Conservation (phyloP, 2,888 invertebrate genomes). For the Drosophila koepferae region DNA sequence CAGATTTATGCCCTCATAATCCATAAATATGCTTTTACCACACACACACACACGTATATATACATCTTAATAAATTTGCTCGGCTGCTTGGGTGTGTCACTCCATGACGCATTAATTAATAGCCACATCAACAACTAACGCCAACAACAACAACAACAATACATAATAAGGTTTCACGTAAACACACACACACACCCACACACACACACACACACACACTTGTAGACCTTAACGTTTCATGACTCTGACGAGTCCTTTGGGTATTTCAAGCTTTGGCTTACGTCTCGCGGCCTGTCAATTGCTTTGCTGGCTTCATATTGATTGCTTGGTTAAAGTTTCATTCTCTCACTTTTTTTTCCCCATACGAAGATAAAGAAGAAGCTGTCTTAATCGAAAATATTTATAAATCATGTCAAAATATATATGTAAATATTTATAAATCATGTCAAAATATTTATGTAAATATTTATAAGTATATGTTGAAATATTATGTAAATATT, state of each 20-base stretch:
- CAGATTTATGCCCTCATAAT: slow-evolving; percentile 82
- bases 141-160: slow-evolving; percentile 49
- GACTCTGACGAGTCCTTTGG: slow-evolving; percentile 66
- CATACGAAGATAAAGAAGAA: background rate
- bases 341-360: background rate
- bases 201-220: slow-evolving; percentile 1
- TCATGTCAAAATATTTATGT: no score
- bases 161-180: slow-evolving; percentile 44
- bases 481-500: no score
- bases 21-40: slow-evolving; percentile 79
- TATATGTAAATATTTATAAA: no score
- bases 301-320: slow-evolving; percentile 43
- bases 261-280: slow-evolving; percentile 47
- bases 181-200: slow-evolving; percentile 16
- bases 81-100: slow-evolving; percentile 73
- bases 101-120: slow-evolving; percentile 82
- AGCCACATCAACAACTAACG: slow-evolving; percentile 78
- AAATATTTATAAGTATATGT: no score
- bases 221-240: slow-evolving; percentile 33
- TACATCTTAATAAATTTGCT: slow-evolving; percentile 77
- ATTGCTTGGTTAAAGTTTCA: slow-evolving; percentile 33
- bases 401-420: background rate
- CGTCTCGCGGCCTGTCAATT: slow-evolving; percentile 74
- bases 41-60: slow-evolving; percentile 42
- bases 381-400: background rate